Evolutionary conservation across 2,888 invertebrate species (phyloP).

Genomic region (Chymomyza procnemis): DNA sequence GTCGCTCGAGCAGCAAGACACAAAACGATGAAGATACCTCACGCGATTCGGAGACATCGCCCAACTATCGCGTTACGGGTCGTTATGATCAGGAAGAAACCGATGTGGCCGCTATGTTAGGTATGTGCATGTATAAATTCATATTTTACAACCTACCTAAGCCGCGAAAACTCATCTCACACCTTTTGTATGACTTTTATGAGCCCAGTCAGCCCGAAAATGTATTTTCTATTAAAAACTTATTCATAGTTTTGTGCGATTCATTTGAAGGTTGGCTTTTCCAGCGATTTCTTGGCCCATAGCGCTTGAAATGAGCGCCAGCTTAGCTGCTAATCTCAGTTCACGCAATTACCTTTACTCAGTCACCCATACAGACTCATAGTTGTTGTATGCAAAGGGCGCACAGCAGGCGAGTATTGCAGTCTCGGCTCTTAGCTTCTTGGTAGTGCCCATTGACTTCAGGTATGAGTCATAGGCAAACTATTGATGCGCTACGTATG

Average conservation of each 20-base stretch:
- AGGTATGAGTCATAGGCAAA: background rate
- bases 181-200: slow-evolving; percentile 38
- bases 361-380: background rate
- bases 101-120: slow-evolving; percentile 97
- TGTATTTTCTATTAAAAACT: slow-evolving; percentile 31
- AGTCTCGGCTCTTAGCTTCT: background rate
- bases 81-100: slow-evolving; percentile 96
- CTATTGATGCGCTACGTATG: background rate
- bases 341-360: slow-evolving; percentile 59
- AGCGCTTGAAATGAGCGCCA: slow-evolving; percentile 28
- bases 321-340: slow-evolving; percentile 61
- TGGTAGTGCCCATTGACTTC: background rate
- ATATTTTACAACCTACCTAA: background rate
- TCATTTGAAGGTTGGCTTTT: slow-evolving; percentile 63
- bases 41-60: slow-evolving; percentile 91
- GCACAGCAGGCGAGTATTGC: background rate
- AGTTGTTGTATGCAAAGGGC: background rate
- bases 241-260: slow-evolving; percentile 55
- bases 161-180: slow-evolving; percentile 40
- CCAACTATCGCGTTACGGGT: slow-evolving; percentile 89
- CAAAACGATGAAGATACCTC: slow-evolving; percentile 90
- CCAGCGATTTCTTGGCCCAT: slow-evolving; percentile 26
- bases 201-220: slow-evolving; percentile 18
- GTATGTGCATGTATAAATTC: slow-evolving; percentile 79
- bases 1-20: slow-evolving; percentile 79